phyloP scores from a whole-genome alignment of 2,113 vertebrate species.

The Cricetomys ansorgei region DNA sequence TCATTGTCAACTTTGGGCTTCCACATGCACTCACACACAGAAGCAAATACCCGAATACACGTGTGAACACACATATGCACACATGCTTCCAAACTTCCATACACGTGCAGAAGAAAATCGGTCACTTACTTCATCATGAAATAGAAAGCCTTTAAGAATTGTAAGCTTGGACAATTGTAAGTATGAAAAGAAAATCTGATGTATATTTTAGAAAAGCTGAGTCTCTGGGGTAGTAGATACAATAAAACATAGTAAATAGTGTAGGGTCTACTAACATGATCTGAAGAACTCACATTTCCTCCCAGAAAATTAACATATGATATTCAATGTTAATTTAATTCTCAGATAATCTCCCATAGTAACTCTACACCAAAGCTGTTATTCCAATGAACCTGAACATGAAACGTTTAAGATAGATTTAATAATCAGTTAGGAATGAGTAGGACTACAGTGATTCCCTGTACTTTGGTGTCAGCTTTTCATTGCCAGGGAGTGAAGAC shows the following conservation, averaged over 20 bases:
- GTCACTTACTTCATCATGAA: background rate
- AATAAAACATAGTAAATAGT: slow-evolving; percentile 8
- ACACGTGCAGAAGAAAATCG: background rate
- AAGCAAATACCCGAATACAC: background rate
- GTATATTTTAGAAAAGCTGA: background rate
- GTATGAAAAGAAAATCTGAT: slow-evolving; percentile 27
- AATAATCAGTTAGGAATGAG: background rate
- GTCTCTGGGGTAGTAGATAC: background rate
- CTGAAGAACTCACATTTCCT: slow-evolving; percentile 25
- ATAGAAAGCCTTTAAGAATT: background rate
- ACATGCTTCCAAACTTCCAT: background rate
- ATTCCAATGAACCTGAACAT: slow-evolving; percentile 33
- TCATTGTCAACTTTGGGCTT: background rate
- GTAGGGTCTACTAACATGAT: background rate
- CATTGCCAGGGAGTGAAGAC: background rate
- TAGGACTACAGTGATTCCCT: background rate
- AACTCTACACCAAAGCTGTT: background rate
- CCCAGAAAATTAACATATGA: background rate
- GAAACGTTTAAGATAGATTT: slow-evolving; percentile 31
- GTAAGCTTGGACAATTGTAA: background rate
- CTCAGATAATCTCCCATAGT: background rate
- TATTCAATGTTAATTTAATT: slow-evolving; percentile 15
- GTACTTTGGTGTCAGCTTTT: slow-evolving; percentile 12
- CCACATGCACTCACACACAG: background rate
- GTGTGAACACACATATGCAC: no score